Evolutionary conservation across 2,113 vertebrate species (phyloP), one percentile per base, ranked within the genome.

Genomic region (Fulica atra): DNA sequence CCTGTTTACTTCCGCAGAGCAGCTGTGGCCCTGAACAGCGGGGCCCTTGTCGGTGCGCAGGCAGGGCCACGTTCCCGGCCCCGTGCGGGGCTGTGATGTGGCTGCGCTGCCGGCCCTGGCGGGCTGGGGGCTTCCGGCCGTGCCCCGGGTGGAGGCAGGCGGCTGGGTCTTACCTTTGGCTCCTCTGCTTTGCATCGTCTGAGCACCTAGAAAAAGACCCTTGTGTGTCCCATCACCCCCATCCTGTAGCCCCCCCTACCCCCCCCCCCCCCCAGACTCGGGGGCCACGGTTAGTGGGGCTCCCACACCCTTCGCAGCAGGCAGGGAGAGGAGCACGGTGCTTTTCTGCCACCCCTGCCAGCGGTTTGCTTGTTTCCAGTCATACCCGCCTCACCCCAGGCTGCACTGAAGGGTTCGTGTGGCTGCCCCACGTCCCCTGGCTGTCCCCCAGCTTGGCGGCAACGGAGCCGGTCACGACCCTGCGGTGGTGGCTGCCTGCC

Each of bases 121-220:
- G 19, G 72, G 44, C 68, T 38, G 76, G 91, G 90, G 88, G 88
- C 93, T 95, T 97, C 95, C 95, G 94, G 96, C 81, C 93, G 74
- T 85, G 61, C 92, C 89, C 61, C 5, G 33, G 19, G 31, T 11
- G 11, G 1, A 6, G 54, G 57, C 10, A 3, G 72, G 77, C 5
- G 2, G 28, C 84, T 81, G 89, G 56, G 83, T 63, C 61, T 29
- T 85, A 71, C 57, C 53, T 79, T 88, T 65, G 61, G 28, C 53
- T 81, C 24, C 38, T 44, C 61, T 44, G 56, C 73, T 89, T 65
- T 77, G 44, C 50, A 48, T 83, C 61, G 0, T 33, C 35, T 81
- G 44, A 33, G 78, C 66, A 63, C 36, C 64, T 7, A 2, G 21
- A 81, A 94, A 86, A 33, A 16, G 50, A 61, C 7, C 79, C 8